Evolutionary conservation across 1,140 invertebrate species (phyloP), one percentile per base, ranked within the genome.

Genomic region (Philopotamus ludificatus): DNA sequence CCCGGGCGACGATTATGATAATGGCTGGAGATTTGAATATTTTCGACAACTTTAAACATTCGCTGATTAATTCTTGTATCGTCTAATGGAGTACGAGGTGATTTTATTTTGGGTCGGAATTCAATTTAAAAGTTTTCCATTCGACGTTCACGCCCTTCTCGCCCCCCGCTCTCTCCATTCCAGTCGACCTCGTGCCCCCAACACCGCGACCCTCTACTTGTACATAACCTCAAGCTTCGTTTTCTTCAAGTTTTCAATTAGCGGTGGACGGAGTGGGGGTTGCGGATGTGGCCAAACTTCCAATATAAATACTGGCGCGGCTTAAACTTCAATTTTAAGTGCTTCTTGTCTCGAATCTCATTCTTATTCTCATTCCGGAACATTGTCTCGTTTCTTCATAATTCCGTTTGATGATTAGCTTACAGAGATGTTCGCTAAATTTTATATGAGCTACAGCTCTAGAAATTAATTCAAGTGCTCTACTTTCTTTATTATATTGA

Each of bases 101-200:
- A 47, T 45, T 60, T 16, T 23, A 21, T 42, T 57, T 42, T 57
- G 22, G 34, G 18, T 25, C 25, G 55, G 26, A 62, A 62, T 62
- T 39, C 60, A 62, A 62, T 62, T 62, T 62, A 62, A 62, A 62
- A 62, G 60, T 62, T 62, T 60, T 22, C 15, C 42, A n/a, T 8
- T 39, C 20, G 22, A n/a, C 22, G 22, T 50, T 47, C 58, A 21
- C 60, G 45, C 60, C 60, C 41, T 45, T 39, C 47, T 58, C 41
- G 12, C 23, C 26, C n/a, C n/a, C n/a, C n/a, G 54, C 53, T 12
- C 7, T 18, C 34, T 16, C 23, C 9, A 28, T 57, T 42, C 7
- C n/a, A n/a, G n/a, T n/a, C n/a, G n/a, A n/a, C n/a, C n/a, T n/a
- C n/a, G n/a, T n/a, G n/a, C n/a, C n/a, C n/a, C 54, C 54, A 54